Conservation (phyloP, 2,888 invertebrate genomes). For the Hypolimnas misippus region DNA sequence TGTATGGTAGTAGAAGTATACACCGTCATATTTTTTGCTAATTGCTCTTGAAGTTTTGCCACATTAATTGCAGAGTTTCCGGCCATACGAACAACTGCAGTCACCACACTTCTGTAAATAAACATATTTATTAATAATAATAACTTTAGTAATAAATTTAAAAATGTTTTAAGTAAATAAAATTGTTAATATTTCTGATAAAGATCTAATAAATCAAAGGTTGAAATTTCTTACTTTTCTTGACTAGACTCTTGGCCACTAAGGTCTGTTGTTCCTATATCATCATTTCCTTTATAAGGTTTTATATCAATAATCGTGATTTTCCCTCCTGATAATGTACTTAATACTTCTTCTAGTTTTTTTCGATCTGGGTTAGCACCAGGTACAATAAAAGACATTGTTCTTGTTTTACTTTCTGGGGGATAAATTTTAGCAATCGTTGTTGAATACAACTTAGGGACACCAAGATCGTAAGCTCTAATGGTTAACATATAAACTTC, state of each 20-base stretch:
- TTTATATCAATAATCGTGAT: constrained; percentile 90
- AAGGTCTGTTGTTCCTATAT: constrained; percentile 82
- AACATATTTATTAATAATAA: neutral
- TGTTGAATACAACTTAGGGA: constrained; percentile 89
- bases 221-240: constrained; percentile 75
- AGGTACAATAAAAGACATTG: constrained; percentile 92
- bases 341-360: constrained; percentile 89
- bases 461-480: constrained; percentile 93
- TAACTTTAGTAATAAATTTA: too few relatives aligned
- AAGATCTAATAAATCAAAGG: neutral
- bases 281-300: constrained; percentile 85
- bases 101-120: constrained; percentile 87
- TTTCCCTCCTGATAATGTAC: constrained; percentile 90
- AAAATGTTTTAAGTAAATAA: too few relatives aligned
- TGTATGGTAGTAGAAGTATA: constrained; percentile 65
- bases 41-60: constrained; percentile 87
- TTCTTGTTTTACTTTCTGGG: constrained; percentile 89
- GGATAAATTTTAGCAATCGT: constrained; percentile 91
- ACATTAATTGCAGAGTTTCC: constrained; percentile 88
- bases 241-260: constrained; percentile 79
- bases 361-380: constrained; percentile 89
- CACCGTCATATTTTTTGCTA: constrained; percentile 75
- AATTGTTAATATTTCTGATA: too few relatives aligned
- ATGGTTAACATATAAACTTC: constrained; percentile 87
- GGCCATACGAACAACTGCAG: constrained; percentile 87